Conservation (phyloP, 2,797 vertebrate species). For the Emydoidea blandingii region DNA sequence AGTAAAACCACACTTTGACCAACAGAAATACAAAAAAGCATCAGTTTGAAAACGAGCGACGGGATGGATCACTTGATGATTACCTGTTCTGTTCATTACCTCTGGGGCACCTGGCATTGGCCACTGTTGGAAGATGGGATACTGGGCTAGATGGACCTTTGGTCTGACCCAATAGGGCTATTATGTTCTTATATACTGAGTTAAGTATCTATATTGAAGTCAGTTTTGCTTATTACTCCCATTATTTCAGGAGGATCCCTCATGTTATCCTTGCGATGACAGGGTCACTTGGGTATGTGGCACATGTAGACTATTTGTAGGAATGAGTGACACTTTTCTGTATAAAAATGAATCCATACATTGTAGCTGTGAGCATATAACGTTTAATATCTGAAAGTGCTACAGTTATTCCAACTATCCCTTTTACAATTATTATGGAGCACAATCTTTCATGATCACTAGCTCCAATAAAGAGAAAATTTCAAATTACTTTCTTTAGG, state of each 20-base stretch:
- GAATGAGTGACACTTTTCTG: background rate
- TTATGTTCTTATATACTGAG: background rate
- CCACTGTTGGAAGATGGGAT: no score
- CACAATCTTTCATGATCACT: slow-evolving; percentile 46
- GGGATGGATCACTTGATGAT: no score
- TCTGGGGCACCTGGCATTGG: no score
- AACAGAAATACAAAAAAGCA: rapidly evolving
- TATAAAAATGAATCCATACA: background rate
- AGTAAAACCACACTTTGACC: background rate
- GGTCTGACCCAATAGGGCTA: no score
- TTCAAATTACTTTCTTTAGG: slow-evolving; percentile 65
- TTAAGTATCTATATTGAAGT: background rate
- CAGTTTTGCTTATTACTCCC: background rate
- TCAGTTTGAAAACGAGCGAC: background rate
- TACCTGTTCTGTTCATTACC: no score
- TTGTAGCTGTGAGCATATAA: slow-evolving; percentile 23
- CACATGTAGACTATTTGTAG: background rate
- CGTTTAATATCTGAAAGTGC: slow-evolving; percentile 32
- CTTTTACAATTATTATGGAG: slow-evolving; percentile 26
- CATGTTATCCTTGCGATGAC: background rate
- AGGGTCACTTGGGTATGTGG: background rate
- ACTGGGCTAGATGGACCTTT: no score
- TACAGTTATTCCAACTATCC: slow-evolving; percentile 47
- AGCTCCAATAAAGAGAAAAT: slow-evolving; percentile 58
- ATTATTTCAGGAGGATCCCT: background rate